Conservation (phyloP, 2,888 invertebrate genomes). For the Aquatica leii region DNA sequence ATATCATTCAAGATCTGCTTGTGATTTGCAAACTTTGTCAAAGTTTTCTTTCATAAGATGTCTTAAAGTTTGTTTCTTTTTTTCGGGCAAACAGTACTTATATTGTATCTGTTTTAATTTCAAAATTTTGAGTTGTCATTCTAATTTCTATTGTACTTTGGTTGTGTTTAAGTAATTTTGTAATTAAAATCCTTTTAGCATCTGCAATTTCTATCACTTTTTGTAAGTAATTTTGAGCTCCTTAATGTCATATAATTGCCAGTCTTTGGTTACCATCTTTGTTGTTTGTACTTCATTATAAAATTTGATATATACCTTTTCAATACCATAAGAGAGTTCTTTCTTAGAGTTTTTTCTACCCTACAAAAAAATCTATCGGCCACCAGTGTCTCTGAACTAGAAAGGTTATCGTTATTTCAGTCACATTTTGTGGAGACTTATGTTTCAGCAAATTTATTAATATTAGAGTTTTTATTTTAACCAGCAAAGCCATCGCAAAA, state of each 20-base stretch:
- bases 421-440: conserved; percentile 12
- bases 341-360: conserved; percentile 24
- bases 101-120: neutral
- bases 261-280: neutral
- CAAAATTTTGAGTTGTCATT: neutral
- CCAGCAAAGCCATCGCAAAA: conserved; percentile 20
- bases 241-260: conserved; percentile 5
- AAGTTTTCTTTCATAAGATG: neutral
- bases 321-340: conserved; percentile 12
- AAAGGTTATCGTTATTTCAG: conserved; percentile 19
- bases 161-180: neutral
- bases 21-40: neutral
- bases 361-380: conserved; percentile 25
- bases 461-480: conserved; percentile 14
- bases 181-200: neutral
- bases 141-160: neutral
- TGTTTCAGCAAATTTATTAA: conserved; percentile 4
- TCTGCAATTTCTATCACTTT: conserved; percentile 11
- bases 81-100: neutral
- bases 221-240: conserved; percentile 1
- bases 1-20: neutral
- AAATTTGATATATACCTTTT: conserved; percentile 9
- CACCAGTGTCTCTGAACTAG: conserved; percentile 27
- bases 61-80: neutral
- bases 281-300: neutral